Percentiles rank a stretch among this genome's conserved stretches.
phyloP scores from a whole-genome alignment of 2,797 vertebrate species.

The Paedocypris micromegethes region DNA sequence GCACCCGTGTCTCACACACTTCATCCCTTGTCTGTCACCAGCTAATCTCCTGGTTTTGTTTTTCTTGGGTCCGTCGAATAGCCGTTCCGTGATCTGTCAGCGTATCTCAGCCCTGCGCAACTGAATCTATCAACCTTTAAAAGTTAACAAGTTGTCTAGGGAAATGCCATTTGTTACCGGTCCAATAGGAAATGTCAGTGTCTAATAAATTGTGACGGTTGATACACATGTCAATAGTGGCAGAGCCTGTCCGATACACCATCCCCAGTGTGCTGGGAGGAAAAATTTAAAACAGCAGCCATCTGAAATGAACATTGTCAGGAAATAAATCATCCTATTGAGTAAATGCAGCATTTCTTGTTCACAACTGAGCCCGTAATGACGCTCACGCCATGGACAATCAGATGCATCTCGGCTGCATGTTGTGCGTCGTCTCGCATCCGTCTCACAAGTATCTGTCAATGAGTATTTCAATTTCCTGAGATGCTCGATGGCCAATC shows the following conservation, averaged over 20 bases:
- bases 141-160: conserved; percentile 85
- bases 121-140: conserved; percentile 80
- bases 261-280: not conserved
- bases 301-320: conserved; percentile 42
- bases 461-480: conserved; percentile 38
- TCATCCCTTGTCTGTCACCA: conserved; percentile 66
- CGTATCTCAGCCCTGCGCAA: conserved; percentile 63
- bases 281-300: conserved; percentile 31
- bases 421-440: not conserved
- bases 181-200: conserved; percentile 80
- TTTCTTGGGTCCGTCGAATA: conserved; percentile 50
- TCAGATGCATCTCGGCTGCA: conserved; percentile 5
- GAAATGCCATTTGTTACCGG: conserved; percentile 79
- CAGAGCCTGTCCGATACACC: conserved; percentile 31
- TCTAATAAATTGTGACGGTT: conserved; percentile 63
- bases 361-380: conserved; percentile 7
- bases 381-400: conserved; percentile 2
- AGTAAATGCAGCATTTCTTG: not conserved
- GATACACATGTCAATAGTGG: conserved; percentile 60
- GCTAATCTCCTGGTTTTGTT: conserved; percentile 72
- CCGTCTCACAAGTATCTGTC: conserved; percentile 25
- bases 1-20: conserved; percentile 53
- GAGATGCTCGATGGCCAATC: conserved; percentile 29
- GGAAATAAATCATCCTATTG: conserved; percentile 42
- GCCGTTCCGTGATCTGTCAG: conserved; percentile 59